Conservation (phyloP, 2,888 invertebrate genomes). For the Melieria picta region DNA sequence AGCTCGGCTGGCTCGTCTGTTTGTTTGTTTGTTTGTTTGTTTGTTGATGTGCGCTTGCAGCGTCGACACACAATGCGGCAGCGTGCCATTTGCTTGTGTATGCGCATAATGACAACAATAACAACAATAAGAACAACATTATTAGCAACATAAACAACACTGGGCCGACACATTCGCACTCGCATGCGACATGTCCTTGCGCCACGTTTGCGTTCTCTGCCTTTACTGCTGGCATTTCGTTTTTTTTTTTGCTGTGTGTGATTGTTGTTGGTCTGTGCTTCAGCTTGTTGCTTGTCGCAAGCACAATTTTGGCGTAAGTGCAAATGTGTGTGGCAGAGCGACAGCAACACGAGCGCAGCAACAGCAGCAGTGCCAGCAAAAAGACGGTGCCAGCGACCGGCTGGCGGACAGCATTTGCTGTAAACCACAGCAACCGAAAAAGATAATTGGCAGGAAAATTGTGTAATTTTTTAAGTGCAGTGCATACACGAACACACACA, state of each 20-base stretch:
- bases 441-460: conserved; percentile 29
- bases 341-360: conserved; percentile 1
- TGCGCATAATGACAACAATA: conserved; percentile 20
- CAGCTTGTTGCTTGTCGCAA: too few species aligned
- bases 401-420: background rate
- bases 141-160: conserved; percentile 24
- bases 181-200: background rate
- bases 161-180: background rate
- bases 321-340: background rate
- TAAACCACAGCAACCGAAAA: conserved; percentile 17
- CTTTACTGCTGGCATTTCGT: background rate
- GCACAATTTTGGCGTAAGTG: too few species aligned
- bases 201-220: background rate
- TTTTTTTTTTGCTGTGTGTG: background rate
- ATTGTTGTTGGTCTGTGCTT: too few species aligned
- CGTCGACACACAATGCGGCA: too few species aligned
- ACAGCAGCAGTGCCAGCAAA: conserved; percentile 15
- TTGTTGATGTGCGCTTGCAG: background rate
- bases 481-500: background rate
- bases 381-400: background rate
- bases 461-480: conserved; percentile 22
- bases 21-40: conserved; percentile 9
- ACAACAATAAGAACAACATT: conserved; percentile 27
- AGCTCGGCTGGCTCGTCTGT: too few species aligned
- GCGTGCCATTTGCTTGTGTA: background rate